phyloP scores from a whole-genome alignment of 1,140 invertebrate species.

The Drosophila sp. region DNA sequence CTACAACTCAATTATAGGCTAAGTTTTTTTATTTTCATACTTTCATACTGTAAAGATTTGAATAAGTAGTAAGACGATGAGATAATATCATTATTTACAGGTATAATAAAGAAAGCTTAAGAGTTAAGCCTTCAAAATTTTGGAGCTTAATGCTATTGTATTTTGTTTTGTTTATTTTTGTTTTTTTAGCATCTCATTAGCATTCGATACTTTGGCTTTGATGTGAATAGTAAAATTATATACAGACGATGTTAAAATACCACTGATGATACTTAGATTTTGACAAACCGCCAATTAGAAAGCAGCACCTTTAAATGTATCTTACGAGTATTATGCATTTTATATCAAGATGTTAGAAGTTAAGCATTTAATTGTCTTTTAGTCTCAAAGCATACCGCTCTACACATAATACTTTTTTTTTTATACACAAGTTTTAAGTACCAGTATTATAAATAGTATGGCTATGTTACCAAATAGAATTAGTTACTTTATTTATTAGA shows the following conservation, averaged over 20 bases:
- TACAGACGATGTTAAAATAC: slow-evolving; percentile 45
- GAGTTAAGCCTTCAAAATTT: slow-evolving; percentile 46
- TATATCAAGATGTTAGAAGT: slow-evolving; percentile 31
- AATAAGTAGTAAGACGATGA: slow-evolving; percentile 11
- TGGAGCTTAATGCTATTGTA: slow-evolving; percentile 18
- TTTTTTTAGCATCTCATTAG: slow-evolving; percentile 69
- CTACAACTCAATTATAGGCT: slow-evolving; percentile 1
- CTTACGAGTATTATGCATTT: not conserved
- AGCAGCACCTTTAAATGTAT: slow-evolving; percentile 26
- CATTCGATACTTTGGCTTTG: slow-evolving; percentile 64
- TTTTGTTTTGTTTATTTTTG: slow-evolving; percentile 18
- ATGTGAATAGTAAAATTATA: slow-evolving; percentile 44
- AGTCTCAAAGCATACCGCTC: slow-evolving; percentile 21
- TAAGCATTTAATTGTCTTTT: slow-evolving; percentile 35
- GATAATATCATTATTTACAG: slow-evolving; percentile 44
- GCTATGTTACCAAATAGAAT: slow-evolving; percentile 25
- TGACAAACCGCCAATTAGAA: slow-evolving; percentile 43
- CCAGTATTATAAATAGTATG: slow-evolving; percentile 32
- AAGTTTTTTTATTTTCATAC: slow-evolving; percentile 3
- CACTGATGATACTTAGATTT: slow-evolving; percentile 34
- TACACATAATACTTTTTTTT: slow-evolving; percentile 18
- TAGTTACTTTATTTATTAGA: slow-evolving; percentile 4
- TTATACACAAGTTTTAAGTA: slow-evolving; percentile 20
- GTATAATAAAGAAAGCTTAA: slow-evolving; percentile 32
- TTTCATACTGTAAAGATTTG: slow-evolving; percentile 9